A percentile compares a stretch with the other conserved stretches of the same genome.
These are phyloP conservation scores for Temnothorax unifasciatus DNA, from an alignment of 2,888 invertebrate genomes.

Conservation along the genomic window DNA sequence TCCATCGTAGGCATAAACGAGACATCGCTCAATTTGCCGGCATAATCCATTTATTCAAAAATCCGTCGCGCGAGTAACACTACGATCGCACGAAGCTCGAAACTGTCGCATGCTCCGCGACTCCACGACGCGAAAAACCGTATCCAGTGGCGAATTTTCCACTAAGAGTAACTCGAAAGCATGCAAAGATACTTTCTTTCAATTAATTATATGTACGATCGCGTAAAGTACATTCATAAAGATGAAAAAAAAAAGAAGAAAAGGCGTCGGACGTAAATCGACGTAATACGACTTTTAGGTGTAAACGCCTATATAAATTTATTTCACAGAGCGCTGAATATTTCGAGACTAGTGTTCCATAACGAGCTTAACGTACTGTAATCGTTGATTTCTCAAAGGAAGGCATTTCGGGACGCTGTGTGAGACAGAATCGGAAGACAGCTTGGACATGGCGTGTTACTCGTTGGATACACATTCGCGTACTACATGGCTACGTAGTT, in stretches of 20 bases:
- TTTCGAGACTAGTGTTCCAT: neutral
- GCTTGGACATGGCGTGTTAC: too few relatives aligned
- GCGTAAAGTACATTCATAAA: too few relatives aligned
- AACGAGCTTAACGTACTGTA: neutral
- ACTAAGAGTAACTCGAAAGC: too few relatives aligned
- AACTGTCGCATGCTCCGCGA: neutral
- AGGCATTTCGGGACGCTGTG: too few relatives aligned
- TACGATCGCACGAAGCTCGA: neutral
- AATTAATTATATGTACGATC: too few relatives aligned
- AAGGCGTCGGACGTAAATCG: too few relatives aligned
- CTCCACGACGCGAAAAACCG: too few relatives aligned
- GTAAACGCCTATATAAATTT: neutral
- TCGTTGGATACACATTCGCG: too few relatives aligned
- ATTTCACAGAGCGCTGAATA: neutral
- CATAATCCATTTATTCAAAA: neutral
- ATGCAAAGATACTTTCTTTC: too few relatives aligned
- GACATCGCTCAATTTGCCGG: neutral
- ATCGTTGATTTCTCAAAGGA: neutral
- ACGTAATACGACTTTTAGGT: neutral
- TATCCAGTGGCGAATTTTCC: too few relatives aligned
- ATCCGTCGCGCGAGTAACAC: neutral
- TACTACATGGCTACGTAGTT: neutral
- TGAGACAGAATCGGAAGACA: too few relatives aligned
- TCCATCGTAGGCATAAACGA: neutral
- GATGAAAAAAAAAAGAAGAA: too few relatives aligned